These are phyloP conservation scores for Sanderia malayensis DNA, from an alignment of 30 jellyfish, hydroid and myxozoan genomes.

Conservation along the genomic window DNA sequence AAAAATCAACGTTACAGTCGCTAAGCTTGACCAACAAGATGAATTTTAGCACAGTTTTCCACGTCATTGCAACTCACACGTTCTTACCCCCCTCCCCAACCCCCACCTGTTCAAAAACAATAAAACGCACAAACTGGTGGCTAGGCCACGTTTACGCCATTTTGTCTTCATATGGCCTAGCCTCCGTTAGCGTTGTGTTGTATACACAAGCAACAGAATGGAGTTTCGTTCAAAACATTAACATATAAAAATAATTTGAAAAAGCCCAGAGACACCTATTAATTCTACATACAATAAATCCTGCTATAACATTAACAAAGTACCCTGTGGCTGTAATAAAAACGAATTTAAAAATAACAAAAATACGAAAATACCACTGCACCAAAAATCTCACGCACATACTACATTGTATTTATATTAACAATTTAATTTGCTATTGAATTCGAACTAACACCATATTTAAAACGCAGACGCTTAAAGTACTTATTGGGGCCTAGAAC, in stretches of 20 bases:
- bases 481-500: conserved; percentile 2
- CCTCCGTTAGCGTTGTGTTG: neutral
- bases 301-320: neutral
- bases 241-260: neutral
- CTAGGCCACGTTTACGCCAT: too few species aligned
- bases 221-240: too few species aligned
- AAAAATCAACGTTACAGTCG: too few species aligned
- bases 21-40: too few species aligned
- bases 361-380: conserved; percentile 22
- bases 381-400: conserved; percentile 23
- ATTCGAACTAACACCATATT: conserved; percentile 20
- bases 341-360: neutral
- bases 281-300: neutral
- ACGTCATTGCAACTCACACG: too few species aligned
- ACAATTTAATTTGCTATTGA: conserved; percentile 43
- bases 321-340: neutral
- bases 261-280: neutral
- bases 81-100: too few species aligned
- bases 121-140: too few species aligned
- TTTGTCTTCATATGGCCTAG: too few species aligned
- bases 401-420: conserved; percentile 32
- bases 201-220: neutral
- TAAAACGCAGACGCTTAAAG: conserved; percentile 6
- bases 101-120: too few species aligned
- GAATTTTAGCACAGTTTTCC: too few species aligned